Evolutionary conservation across 92 coral and sea anemone species (phyloP).

Genomic region (Paramuricea clavata): DNA sequence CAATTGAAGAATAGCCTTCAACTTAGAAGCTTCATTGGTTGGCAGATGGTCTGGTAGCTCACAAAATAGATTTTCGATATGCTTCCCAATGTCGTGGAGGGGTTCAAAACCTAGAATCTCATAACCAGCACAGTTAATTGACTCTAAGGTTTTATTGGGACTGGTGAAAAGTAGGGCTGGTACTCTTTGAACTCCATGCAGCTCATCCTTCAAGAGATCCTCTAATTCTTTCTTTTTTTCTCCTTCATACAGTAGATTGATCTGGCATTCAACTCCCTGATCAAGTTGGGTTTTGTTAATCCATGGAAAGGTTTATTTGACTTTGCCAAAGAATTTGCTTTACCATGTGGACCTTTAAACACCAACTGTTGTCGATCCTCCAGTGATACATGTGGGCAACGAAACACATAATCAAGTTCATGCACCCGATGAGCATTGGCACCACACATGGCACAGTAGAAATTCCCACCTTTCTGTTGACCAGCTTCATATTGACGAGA

Average conservation of each 20-base stretch:
- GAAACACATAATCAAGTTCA: slow-evolving; percentile 66
- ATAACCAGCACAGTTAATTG: slow-evolving; percentile 44
- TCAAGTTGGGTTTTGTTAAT: not conserved
- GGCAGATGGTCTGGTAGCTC: slow-evolving; percentile 64
- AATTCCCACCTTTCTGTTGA: slow-evolving; percentile 70
- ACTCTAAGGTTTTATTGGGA: not conserved
- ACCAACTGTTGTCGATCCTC: slow-evolving; percentile 56
- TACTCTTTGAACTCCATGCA: slow-evolving; percentile 22
- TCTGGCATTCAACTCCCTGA: slow-evolving; percentile 49
- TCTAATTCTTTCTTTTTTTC: slow-evolving; percentile 53
- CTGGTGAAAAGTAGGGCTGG: slow-evolving; percentile 5
- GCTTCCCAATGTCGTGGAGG: slow-evolving; percentile 73
- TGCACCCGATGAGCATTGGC: slow-evolving; percentile 51
- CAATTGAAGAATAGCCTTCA: slow-evolving; percentile 13
- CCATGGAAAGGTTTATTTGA: not conserved
- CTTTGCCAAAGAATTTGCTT: not conserved
- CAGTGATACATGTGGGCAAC: slow-evolving; percentile 32
- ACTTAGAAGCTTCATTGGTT: slow-evolving; percentile 33
- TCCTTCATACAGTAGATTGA: slow-evolving; percentile 55
- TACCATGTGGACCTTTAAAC: slow-evolving; percentile 25
- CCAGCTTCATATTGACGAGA: slow-evolving; percentile 62
- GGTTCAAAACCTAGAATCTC: slow-evolving; percentile 72
- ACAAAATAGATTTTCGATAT: slow-evolving; percentile 45
- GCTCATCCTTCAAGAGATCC: not conserved
- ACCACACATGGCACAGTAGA: slow-evolving; percentile 57